Evolutionary conservation across 2,113 vertebrate genomes (phyloP).

Genomic region (Myotis yumanensis): DNA sequence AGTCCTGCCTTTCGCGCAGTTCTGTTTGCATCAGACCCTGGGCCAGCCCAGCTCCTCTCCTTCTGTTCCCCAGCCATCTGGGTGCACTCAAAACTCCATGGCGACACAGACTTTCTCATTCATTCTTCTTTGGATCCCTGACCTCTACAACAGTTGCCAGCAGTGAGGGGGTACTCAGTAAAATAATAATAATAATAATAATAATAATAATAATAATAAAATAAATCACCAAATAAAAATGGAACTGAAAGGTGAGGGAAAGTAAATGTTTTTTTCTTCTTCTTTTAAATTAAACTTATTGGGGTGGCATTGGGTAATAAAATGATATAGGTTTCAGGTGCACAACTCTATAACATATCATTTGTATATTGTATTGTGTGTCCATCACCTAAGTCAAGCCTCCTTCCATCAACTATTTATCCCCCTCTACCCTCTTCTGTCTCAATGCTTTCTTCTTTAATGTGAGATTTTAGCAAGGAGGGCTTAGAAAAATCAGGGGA

Average conservation of each 20-base stretch:
- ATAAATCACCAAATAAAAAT: background rate
- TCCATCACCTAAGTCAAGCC: background rate
- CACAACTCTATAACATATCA: background rate
- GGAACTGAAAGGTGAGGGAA: background rate
- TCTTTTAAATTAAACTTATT: background rate
- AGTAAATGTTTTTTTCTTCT: background rate
- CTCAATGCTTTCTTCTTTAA: background rate
- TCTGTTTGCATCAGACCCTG: background rate
- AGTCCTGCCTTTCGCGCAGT: background rate
- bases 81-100: background rate
- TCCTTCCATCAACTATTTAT: background rate
- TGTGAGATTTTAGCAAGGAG: background rate
- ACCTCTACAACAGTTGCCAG: background rate
- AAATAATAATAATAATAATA: background rate
- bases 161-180: background rate
- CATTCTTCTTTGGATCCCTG: background rate
- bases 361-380: background rate
- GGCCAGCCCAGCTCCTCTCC: background rate
- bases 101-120: background rate
- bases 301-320: background rate
- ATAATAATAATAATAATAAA: background rate
- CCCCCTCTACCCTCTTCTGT: background rate
- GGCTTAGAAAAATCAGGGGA: background rate
- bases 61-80: background rate
- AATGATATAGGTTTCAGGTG: background rate